phyloP scores from a whole-genome alignment of 1,140 invertebrate genomes.

The Acromyrmex charruanus region DNA sequence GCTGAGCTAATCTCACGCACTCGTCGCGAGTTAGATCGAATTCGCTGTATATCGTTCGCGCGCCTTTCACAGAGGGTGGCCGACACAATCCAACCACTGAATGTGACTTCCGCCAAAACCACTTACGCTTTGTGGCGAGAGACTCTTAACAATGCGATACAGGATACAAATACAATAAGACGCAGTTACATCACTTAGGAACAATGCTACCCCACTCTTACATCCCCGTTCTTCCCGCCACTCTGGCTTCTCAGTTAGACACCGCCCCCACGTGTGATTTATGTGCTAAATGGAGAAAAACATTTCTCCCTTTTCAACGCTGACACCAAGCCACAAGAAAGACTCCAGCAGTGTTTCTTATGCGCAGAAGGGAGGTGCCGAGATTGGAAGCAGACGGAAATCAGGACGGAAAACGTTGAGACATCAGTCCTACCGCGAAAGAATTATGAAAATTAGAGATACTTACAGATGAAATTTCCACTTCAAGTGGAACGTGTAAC shows the following conservation, averaged over 20 bases:
- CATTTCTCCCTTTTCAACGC: conserved; percentile 82
- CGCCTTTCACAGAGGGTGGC: conserved; percentile 79
- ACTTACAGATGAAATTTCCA: neutral
- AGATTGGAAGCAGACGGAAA: conserved; percentile 76
- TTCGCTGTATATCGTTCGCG: conserved; percentile 74
- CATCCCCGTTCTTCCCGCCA: conserved; percentile 42
- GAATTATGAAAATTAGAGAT: conserved; percentile 67
- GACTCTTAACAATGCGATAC: conserved; percentile 86
- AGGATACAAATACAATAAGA: conserved; percentile 88
- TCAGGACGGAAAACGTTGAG: conserved; percentile 74
- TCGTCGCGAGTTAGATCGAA: conserved; percentile 70
- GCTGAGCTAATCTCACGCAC: conserved; percentile 4
- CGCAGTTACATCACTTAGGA: conserved; percentile 87
- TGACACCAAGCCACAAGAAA: conserved; percentile 68
- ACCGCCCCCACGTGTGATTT: conserved; percentile 81
- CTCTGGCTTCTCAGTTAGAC: conserved; percentile 69
- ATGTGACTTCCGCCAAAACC: conserved; percentile 87
- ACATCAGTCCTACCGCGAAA: conserved; percentile 70
- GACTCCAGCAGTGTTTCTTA: conserved; percentile 74
- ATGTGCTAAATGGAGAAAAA: conserved; percentile 87
- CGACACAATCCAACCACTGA: conserved; percentile 85
- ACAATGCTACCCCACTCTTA: conserved; percentile 83
- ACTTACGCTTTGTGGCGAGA: conserved; percentile 87
- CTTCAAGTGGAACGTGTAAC: neutral
- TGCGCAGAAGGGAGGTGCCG: conserved; percentile 59